A percentile compares a stretch with the other conserved stretches of the same genome.
phyloP scores from a whole-genome alignment of 2,797 vertebrate genomes.

The Sebastes kiyomatsui region DNA sequence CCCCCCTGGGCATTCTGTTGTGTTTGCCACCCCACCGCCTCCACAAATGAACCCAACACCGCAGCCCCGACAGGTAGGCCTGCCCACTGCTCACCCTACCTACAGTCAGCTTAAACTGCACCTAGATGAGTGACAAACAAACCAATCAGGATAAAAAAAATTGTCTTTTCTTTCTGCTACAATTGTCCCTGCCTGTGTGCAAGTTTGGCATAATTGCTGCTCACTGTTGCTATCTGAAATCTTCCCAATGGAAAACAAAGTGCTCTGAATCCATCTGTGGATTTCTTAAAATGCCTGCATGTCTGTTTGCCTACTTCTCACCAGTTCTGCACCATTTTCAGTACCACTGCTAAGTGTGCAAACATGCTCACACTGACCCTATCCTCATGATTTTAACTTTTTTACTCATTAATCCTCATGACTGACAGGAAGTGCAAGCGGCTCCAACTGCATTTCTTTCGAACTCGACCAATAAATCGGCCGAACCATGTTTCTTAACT shows the following conservation, averaged over 20 bases:
- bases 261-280: neutral
- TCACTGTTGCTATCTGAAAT: slow-evolving; percentile 1
- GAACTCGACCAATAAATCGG: fast-evolving
- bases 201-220: neutral
- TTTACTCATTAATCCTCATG: neutral
- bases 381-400: neutral
- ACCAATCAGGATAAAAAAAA: neutral
- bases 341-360: neutral
- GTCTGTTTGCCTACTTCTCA: slow-evolving; percentile 21
- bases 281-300: slow-evolving; percentile 22
- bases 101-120: neutral
- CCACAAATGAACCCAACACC: slow-evolving; percentile 97
- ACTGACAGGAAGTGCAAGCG: neutral
- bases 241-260: neutral
- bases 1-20: slow-evolving; percentile 92
- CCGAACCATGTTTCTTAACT: neutral
- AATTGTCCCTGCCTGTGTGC: too few species aligned
- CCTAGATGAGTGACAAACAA: too few species aligned
- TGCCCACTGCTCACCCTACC: neutral
- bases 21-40: slow-evolving; percentile 90
- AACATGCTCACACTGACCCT: neutral
- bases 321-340: slow-evolving; percentile 27
- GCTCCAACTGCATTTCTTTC: neutral
- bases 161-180: neutral
- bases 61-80: slow-evolving; percentile 92